Percentiles rank a stretch among this genome's conserved stretches.
phyloP scores from a whole-genome alignment of 1,140 invertebrate species.

The Microvelia longipes region DNA sequence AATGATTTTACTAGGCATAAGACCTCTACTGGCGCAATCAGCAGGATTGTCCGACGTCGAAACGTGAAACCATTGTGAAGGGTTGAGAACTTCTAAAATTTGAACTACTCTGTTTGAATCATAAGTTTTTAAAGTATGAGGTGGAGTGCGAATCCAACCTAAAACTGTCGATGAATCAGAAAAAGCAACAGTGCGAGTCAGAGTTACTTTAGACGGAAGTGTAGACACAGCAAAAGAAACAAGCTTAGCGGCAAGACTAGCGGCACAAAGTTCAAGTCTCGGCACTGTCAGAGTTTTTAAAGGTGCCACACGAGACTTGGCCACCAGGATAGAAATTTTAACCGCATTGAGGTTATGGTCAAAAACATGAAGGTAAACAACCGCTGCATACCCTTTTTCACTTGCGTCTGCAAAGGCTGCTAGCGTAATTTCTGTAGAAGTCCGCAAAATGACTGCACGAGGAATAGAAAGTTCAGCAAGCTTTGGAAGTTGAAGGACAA shows the following conservation, averaged over 20 bases:
- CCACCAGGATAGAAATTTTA: slow-evolving; percentile 21
- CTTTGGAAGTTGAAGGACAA: neutral
- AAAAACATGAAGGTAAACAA: neutral
- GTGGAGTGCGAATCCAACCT: slow-evolving; percentile 1
- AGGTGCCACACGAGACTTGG: slow-evolving; percentile 30
- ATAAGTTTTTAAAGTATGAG: slow-evolving; percentile 18
- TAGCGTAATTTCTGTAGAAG: slow-evolving; percentile 20
- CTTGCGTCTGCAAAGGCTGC: slow-evolving; percentile 16
- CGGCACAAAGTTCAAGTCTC: slow-evolving; percentile 5
- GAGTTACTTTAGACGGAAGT: neutral
- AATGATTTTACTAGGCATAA: slow-evolving; percentile 19
- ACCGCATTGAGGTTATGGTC: neutral
- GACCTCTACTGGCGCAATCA: slow-evolving; percentile 30
- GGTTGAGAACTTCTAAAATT: slow-evolving; percentile 22
- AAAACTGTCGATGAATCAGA: slow-evolving; percentile 21
- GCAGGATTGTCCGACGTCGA: slow-evolving; percentile 27
- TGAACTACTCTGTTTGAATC: slow-evolving; percentile 25
- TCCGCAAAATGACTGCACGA: slow-evolving; percentile 24
- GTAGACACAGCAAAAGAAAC: neutral
- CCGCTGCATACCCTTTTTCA: neutral
- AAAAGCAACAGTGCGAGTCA: neutral
- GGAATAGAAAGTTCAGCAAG: slow-evolving; percentile 16
- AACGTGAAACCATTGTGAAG: slow-evolving; percentile 28
- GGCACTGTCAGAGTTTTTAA: slow-evolving; percentile 27
- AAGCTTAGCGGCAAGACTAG: neutral